Percentiles rank a stretch among this genome's conserved stretches.
Evolutionary conservation across 53 echinoderm and acorn worm species (phyloP).

Genomic region (Paracentrotus lividus): DNA sequence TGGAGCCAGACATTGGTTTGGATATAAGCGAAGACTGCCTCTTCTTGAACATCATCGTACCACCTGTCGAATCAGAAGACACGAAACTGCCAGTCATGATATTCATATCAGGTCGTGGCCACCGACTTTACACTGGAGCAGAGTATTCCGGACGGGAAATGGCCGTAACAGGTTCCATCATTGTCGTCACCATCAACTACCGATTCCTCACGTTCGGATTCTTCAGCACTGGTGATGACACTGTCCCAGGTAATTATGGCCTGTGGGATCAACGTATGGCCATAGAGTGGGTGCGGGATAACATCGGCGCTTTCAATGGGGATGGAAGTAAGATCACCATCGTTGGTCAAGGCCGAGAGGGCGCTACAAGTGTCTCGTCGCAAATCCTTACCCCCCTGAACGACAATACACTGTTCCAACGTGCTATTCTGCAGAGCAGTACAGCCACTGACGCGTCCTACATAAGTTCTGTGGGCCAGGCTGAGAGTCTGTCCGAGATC

Average conservation of each 20-base stretch:
- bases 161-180: slow-evolving; percentile 61
- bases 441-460: background rate
- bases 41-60: slow-evolving; percentile 73
- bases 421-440: slow-evolving; percentile 57
- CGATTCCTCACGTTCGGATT: slow-evolving; percentile 77
- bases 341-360: slow-evolving; percentile 60
- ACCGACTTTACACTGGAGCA: background rate
- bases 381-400: slow-evolving; percentile 62
- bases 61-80: background rate
- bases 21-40: slow-evolving; percentile 74
- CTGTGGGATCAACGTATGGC: slow-evolving; percentile 79
- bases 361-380: slow-evolving; percentile 50
- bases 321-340: slow-evolving; percentile 77
- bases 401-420: slow-evolving; percentile 7
- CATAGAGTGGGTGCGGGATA: slow-evolving; percentile 77
- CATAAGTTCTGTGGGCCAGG: background rate
- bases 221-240: slow-evolving; percentile 69
- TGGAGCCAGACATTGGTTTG: background rate
- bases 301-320: slow-evolving; percentile 77
- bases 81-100: slow-evolving; percentile 73
- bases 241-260: slow-evolving; percentile 68
- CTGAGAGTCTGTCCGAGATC: background rate
- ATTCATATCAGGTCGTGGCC: slow-evolving; percentile 73
- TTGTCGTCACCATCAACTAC: slow-evolving; percentile 82
- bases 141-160: slow-evolving; percentile 59